Evolutionary conservation across 2,888 invertebrate genomes (phyloP).

Genomic region (Andricus quercusramuli): DNA sequence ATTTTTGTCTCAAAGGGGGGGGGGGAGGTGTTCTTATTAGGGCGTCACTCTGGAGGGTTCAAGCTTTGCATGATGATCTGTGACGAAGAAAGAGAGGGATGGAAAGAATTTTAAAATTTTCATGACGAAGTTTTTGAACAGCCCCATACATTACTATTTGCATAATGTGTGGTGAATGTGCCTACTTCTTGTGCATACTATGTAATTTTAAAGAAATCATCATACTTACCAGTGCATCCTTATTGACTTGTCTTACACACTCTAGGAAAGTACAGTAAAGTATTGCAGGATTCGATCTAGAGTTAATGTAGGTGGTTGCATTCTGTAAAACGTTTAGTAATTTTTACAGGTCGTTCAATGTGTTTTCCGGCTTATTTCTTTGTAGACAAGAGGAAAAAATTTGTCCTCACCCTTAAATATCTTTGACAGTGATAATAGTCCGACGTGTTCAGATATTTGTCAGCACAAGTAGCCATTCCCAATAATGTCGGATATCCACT

Average conservation of each 20-base stretch:
- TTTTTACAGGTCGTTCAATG: background rate
- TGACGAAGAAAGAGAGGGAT: too few relatives aligned
- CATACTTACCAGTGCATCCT: constrained; percentile 66
- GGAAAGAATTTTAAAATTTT: too few relatives aligned
- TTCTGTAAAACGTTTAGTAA: constrained; percentile 58
- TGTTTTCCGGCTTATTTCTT: too few relatives aligned
- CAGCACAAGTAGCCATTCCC: constrained; percentile 68
- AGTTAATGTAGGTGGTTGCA: constrained; percentile 59
- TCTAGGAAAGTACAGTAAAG: constrained; percentile 73
- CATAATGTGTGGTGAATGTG: background rate
- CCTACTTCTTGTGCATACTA: background rate
- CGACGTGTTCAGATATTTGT: constrained; percentile 67
- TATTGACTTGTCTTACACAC: constrained; percentile 74
- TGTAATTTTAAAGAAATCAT: background rate
- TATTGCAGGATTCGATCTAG: constrained; percentile 59
- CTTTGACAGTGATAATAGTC: constrained; percentile 67
- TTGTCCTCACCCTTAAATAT: constrained; percentile 26
- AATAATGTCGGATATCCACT: constrained; percentile 66
- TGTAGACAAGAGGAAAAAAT: background rate
- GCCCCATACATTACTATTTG: background rate
- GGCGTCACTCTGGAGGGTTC: too few relatives aligned
- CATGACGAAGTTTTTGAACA: too few relatives aligned
- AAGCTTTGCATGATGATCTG: too few relatives aligned
- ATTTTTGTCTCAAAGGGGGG: too few relatives aligned
- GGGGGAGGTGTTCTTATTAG: too few relatives aligned